phyloP scores from a whole-genome alignment of 2,113 vertebrate species.

The cattle (Bos taurus) region ARS-UCD2.0 NC_037335.1:107674501-107675000 shows the following conservation, averaged over 20 bases:
- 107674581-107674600: neutral
- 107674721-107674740: neutral
- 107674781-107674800: neutral
- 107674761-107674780: neutral
- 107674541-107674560: neutral
- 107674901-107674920: neutral
- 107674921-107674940: neutral
- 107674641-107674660: neutral
- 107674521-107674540: neutral
- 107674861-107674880: neutral
- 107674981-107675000: neutral
- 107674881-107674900: neutral
- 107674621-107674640: neutral
- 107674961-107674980: neutral
- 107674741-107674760: neutral
- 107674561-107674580: neutral
- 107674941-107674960: neutral
- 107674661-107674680: neutral
- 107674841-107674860: neutral
- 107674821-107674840: neutral
- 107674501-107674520: neutral
- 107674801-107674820: neutral
- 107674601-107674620: neutral
- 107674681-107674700: neutral
- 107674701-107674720: neutral